Evolutionary conservation across 2,888 invertebrate genomes (phyloP), one percentile per base, ranked within the genome.

Genomic region (Phengaris arion): DNA sequence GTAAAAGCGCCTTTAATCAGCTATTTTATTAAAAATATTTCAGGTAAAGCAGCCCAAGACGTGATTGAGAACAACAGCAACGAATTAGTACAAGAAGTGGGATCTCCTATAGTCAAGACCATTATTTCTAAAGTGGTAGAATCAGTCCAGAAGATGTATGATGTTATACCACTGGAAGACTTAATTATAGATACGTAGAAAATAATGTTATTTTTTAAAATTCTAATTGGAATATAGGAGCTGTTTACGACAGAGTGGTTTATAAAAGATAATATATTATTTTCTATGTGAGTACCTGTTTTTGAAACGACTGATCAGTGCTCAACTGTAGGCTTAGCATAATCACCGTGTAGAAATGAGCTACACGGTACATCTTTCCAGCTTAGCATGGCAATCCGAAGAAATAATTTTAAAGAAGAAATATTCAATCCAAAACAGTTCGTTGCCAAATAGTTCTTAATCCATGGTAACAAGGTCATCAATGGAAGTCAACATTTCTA

Each of bases 11-110:
- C 2, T 35, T 35, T 35, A 35, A 35, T 35, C 35, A 35, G 15
- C 2, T 15, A 22, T 57, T 57, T 15, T 15, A 5, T 59, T 4
- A 22, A 59, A 48, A 48, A n/a, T 64, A 10, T 70, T 70, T 70
- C 22, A 70, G 70, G 70, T 12, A 70, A 70, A 51, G 70, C 70
- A 6, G 70, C 70, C 0, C 51, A 70, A 12, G 70, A 70, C 6
- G 70, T 70, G 7, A 70, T 70, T 6, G 51, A n/a, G 6, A 70
- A 70, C 7, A 70, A 70, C 7, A 52, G 70, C 22, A 70, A 70
- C 15, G 70, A 70, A 8, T 52, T 70, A 22, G 46, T 70, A 1
- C 6, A 22, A 52, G 70, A 70, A 52, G 70, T 70, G 4, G 70
- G 70, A 9, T 51, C 52, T 9, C 70, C 70, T 22, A 70, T 70